A percentile compares a stretch with the other conserved stretches of the same genome.
Conservation (phyloP, 2,113 vertebrate genomes). For the Phrynosoma blainvillii region DNA sequence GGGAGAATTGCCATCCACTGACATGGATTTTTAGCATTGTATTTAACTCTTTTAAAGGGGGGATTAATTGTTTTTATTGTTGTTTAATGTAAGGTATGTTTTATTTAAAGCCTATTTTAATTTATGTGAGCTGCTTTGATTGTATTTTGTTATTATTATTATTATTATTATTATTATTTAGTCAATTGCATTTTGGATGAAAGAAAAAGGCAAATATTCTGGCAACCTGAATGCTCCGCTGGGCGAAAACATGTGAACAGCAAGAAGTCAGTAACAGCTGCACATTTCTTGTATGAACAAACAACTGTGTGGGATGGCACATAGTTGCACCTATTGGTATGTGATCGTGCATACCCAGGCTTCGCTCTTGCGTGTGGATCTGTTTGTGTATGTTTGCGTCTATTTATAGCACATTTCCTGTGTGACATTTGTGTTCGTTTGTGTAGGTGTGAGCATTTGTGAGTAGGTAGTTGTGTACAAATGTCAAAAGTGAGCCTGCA, state of each 20-base stretch:
- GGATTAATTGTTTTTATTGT: too few relatives aligned
- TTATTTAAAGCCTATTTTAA: too few relatives aligned
- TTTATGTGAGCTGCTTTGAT: too few relatives aligned
- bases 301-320: not conserved
- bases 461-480: slow-evolving; percentile 14
- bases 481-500: not conserved
- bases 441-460: not conserved
- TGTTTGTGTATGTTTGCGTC: not conserved
- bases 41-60: too few relatives aligned
- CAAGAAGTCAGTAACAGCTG: slow-evolving; percentile 1
- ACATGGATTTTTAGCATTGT: too few relatives aligned
- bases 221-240: not conserved
- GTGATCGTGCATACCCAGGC: not conserved
- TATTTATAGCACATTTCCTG: slow-evolving; percentile 16
- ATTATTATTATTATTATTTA: too few relatives aligned
- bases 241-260: slow-evolving; percentile 16
- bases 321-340: not conserved
- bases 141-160: too few relatives aligned
- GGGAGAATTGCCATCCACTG: too few relatives aligned
- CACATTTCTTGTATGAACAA: not conserved
- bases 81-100: too few relatives aligned
- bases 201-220: not conserved
- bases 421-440: not conserved
- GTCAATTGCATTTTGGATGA: not conserved
- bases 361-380: not conserved